Percentiles rank a stretch among this genome's conserved stretches.
Conservation (phyloP, 2,797 vertebrate species). For the Dendrocincla fuliginosa region DNA sequence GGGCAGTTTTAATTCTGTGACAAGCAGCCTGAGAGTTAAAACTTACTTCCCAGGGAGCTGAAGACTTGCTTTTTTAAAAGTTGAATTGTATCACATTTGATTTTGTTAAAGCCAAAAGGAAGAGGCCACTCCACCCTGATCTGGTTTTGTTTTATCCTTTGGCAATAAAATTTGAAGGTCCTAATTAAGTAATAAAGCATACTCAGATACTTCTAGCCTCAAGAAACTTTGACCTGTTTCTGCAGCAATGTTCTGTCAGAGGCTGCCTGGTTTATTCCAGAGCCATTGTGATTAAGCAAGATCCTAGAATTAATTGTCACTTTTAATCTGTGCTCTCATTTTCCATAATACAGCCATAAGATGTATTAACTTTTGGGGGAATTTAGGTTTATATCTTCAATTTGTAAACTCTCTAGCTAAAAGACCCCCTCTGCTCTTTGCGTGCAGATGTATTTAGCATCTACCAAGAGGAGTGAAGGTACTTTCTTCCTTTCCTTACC, state of each 20-base stretch:
- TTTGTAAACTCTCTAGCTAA: not conserved
- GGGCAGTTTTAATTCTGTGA: not conserved
- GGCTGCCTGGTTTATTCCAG: not conserved
- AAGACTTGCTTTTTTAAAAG: not conserved
- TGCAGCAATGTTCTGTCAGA: not conserved
- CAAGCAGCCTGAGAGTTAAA: not conserved
- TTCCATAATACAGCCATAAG: not conserved
- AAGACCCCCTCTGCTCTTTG: not conserved
- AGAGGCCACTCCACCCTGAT: not conserved
- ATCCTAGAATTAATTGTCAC: fast-evolving
- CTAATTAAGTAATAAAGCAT: not conserved
- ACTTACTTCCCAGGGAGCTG: not conserved
- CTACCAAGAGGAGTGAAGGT: not conserved
- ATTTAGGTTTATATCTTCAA: not conserved
- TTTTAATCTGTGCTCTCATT: not conserved
- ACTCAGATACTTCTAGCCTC: not conserved
- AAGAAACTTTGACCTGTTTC: not conserved
- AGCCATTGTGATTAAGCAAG: not conserved
- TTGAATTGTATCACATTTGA: not conserved
- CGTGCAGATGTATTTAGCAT: not conserved
- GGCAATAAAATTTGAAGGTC: not conserved
- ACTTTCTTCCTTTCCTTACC: not conserved
- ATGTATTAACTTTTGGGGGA: not conserved
- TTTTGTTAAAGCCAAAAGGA: not conserved
- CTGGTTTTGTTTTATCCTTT: not conserved